Evolutionary conservation across 2,888 invertebrate genomes (phyloP).

Genomic region (Oxycera nigricornis): DNA sequence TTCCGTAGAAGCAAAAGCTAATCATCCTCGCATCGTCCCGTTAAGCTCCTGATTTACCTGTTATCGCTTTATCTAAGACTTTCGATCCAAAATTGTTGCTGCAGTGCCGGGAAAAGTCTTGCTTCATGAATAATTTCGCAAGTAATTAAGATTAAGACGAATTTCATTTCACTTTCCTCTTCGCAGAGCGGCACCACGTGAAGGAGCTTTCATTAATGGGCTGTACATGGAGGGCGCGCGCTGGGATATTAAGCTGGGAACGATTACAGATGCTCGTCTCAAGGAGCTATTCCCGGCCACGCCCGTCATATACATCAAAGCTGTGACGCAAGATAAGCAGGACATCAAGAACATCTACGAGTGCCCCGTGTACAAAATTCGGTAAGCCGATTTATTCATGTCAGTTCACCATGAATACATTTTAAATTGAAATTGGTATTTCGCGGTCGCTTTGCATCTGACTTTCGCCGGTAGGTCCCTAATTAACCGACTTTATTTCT

Average conservation of each 20-base stretch:
- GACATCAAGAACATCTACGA: constrained; percentile 87
- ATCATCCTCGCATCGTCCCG: background rate
- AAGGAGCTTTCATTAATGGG: constrained; percentile 90
- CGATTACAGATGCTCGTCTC: constrained; percentile 82
- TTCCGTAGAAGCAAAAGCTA: background rate
- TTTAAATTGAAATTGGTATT: background rate
- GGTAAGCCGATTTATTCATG: constrained; percentile 55
- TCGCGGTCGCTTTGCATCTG: background rate
- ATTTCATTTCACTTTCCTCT: background rate
- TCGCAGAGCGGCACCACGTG: constrained; percentile 78
- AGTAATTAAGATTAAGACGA: constrained; percentile 5
- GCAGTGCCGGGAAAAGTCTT: background rate
- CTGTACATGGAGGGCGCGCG: constrained; percentile 94
- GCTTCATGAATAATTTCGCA: constrained; percentile 16
- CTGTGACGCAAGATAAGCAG: constrained; percentile 87
- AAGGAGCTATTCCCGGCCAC: constrained; percentile 91
- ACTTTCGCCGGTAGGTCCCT: background rate
- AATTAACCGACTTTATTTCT: no score
- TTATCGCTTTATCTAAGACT: background rate
- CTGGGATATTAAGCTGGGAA: constrained; percentile 82
- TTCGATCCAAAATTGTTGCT: background rate
- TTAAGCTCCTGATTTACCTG: background rate
- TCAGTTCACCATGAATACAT: background rate
- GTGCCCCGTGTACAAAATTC: constrained; percentile 93
- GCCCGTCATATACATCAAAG: constrained; percentile 89